A percentile compares a stretch with the other conserved stretches of the same genome.
phyloP scores from a whole-genome alignment of 2,888 invertebrate species.

The Aphidoletes aphidimyza region DNA sequence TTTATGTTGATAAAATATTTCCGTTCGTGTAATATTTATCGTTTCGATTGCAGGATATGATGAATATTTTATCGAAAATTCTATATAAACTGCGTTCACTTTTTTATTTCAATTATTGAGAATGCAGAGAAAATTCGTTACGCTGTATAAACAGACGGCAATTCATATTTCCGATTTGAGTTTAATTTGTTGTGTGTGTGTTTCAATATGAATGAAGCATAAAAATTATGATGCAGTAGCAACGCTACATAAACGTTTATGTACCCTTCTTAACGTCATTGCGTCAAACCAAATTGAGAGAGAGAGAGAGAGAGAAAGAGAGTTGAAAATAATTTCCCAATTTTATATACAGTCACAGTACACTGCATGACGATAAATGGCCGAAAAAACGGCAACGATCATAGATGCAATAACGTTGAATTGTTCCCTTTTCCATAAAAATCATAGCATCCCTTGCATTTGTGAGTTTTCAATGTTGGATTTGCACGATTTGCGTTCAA shows the following conservation, averaged over 20 bases:
- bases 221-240: conserved; percentile 17
- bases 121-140: not conserved
- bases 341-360: not conserved
- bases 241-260: not conserved
- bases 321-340: not conserved
- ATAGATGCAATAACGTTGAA: conserved; percentile 11
- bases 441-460: not conserved
- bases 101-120: not conserved
- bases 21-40: not conserved
- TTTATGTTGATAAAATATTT: not conserved
- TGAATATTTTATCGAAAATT: too few species aligned
- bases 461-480: conserved; percentile 14
- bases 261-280: not conserved
- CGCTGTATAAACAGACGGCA: not conserved
- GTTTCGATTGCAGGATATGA: not conserved
- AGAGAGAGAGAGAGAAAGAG: not conserved
- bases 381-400: not conserved
- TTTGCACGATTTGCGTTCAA: not conserved
- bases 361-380: not conserved
- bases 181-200: conserved; percentile 12
- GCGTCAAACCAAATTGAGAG: not conserved
- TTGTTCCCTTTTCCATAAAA: not conserved
- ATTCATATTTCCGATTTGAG: conserved; percentile 34
- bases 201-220: conserved; percentile 28
- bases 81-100: not conserved